Evolutionary conservation across 2,888 invertebrate genomes (phyloP).

Genomic region (Drosophila prolongata): DNA sequence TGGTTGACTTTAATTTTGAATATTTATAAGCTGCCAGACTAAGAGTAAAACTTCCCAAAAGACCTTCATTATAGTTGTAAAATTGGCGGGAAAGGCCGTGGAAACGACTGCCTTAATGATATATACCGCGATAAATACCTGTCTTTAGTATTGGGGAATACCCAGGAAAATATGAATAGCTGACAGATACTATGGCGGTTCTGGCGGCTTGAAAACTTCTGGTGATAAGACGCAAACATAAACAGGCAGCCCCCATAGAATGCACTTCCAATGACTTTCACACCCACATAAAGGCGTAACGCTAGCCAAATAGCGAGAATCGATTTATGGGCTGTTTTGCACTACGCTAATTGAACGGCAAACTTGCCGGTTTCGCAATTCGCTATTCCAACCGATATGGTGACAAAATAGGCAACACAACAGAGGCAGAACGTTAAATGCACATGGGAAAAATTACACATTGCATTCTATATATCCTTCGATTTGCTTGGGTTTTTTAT

Average conservation of each 20-base stretch:
- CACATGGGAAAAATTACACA: not conserved
- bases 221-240: constrained; percentile 20
- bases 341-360: constrained; percentile 70
- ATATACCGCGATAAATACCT: constrained; percentile 17
- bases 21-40: not conserved
- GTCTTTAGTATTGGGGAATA: constrained; percentile 11
- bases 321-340: constrained; percentile 64
- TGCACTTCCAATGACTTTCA: constrained; percentile 27
- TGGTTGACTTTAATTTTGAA: not conserved
- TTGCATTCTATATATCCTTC: too few species aligned
- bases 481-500: too few species aligned
- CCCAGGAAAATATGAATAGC: constrained; percentile 6
- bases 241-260: constrained; percentile 10
- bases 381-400: constrained; percentile 15
- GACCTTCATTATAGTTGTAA: constrained; percentile 1
- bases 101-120: constrained; percentile 7
- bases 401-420: constrained; percentile 17
- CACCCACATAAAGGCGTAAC: constrained; percentile 53
- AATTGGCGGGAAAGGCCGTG: constrained; percentile 12
- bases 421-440: constrained; percentile 1
- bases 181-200: constrained; percentile 7
- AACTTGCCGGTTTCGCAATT: constrained; percentile 59
- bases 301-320: constrained; percentile 41
- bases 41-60: not conserved
- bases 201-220: not conserved